phyloP scores from a whole-genome alignment of 1,140 invertebrate genomes.

The Ooceraea biroi region DNA sequence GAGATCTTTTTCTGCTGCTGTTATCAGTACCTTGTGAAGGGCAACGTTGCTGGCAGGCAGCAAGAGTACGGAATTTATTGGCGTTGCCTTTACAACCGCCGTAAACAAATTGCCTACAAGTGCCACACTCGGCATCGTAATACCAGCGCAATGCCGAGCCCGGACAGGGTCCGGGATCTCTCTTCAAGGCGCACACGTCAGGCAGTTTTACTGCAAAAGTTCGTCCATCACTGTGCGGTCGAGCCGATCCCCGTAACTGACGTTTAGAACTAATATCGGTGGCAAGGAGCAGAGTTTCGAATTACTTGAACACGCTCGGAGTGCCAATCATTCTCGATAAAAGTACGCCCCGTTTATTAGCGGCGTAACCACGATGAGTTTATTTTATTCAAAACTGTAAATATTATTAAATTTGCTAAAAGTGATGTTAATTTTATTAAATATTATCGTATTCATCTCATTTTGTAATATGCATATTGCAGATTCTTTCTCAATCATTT shows the following conservation, averaged over 20 bases:
- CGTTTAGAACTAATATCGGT: constrained; percentile 38
- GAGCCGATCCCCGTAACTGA: background rate
- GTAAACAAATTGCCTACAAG: constrained; percentile 88
- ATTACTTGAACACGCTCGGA: constrained; percentile 5
- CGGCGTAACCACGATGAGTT: background rate
- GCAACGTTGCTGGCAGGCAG: constrained; percentile 88
- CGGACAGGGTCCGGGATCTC: constrained; percentile 87
- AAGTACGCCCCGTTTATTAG: background rate
- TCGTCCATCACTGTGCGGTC: constrained; percentile 48
- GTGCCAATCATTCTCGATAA: constrained; percentile 6
- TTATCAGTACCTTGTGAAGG: constrained; percentile 76
- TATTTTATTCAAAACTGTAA: constrained; percentile 12
- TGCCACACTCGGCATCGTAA: constrained; percentile 87
- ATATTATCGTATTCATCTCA: background rate
- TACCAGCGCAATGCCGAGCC: constrained; percentile 87
- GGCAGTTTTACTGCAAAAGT: constrained; percentile 82
- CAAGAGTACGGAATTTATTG: constrained; percentile 89
- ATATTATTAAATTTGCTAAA: constrained; percentile 1
- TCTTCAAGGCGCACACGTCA: constrained; percentile 87
- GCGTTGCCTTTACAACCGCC: constrained; percentile 90
- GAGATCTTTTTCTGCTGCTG: constrained; percentile 46
- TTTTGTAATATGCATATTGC: background rate
- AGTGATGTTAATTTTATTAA: background rate
- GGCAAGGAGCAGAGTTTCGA: constrained; percentile 15
- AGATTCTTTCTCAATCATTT: background rate